Conservation (phyloP, 2,113 vertebrate genomes). For the Menura novaehollandiae region DNA sequence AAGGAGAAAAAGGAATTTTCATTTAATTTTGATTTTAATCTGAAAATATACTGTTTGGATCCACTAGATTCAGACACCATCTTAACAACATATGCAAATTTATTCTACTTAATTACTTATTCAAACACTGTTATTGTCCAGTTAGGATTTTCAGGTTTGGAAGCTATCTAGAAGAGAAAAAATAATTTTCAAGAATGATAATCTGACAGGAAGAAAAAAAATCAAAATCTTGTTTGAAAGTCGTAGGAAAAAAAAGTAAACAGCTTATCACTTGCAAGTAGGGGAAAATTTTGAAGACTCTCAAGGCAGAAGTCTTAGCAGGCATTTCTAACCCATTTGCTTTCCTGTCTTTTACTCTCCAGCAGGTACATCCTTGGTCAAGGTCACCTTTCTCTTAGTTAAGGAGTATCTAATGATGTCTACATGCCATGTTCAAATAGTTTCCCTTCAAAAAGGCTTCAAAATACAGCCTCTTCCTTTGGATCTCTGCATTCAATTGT, state of each 20-base stretch:
- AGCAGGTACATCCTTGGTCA: neutral
- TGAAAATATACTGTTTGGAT: neutral
- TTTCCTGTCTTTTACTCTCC: neutral
- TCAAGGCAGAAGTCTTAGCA: neutral
- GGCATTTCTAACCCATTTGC: neutral
- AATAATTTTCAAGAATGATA: neutral
- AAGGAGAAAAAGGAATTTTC: neutral
- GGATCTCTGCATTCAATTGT: neutral
- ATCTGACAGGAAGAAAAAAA: neutral
- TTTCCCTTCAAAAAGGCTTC: neutral
- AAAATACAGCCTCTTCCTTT: slow-evolving; percentile 25
- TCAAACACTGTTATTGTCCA: neutral
- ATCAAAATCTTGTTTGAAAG: neutral
- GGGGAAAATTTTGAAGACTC: neutral
- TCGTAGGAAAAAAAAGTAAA: neutral
- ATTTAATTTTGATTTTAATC: neutral
- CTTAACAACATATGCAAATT: neutral
- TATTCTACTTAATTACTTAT: neutral
- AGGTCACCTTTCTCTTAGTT: slow-evolving; percentile 39
- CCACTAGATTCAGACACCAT: neutral
- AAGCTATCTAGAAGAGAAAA: neutral
- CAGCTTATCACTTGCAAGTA: neutral
- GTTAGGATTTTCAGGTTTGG: neutral
- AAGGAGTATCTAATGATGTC: neutral
- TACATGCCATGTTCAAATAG: neutral